phyloP scores from a whole-genome alignment of 2,113 vertebrate species.

The Pongo pygmaeus region DNA sequence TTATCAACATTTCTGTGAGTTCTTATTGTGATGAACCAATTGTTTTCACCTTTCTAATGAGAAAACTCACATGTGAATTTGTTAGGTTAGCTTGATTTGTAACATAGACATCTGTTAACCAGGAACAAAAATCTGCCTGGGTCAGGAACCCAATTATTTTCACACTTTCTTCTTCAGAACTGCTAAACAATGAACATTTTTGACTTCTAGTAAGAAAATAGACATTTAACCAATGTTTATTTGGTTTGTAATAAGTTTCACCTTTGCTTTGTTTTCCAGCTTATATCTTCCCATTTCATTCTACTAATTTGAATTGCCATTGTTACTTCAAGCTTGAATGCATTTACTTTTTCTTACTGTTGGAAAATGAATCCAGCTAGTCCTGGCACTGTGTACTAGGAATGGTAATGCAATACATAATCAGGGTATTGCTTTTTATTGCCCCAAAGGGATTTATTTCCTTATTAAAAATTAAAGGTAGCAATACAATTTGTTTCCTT shows the following conservation, averaged over 20 bases:
- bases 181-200: background rate
- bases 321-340: conserved; percentile 8
- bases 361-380: background rate
- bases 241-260: background rate
- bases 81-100: background rate
- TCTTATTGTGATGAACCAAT: background rate
- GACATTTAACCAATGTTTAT: background rate
- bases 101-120: background rate
- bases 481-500: background rate
- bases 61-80: background rate
- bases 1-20: background rate
- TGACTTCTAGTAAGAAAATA: background rate
- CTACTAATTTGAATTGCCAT: conserved; percentile 38
- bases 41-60: background rate
- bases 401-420: background rate
- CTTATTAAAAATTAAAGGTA: conserved; percentile 55
- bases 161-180: background rate
- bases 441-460: background rate
- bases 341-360: background rate
- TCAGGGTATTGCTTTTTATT: background rate
- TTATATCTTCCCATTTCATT: background rate
- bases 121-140: background rate
- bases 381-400: background rate
- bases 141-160: conserved; percentile 14
- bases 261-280: conserved; percentile 19